Evolutionary conservation across 2,888 invertebrate genomes (phyloP).

Genomic region (Pandemis heparana): DNA sequence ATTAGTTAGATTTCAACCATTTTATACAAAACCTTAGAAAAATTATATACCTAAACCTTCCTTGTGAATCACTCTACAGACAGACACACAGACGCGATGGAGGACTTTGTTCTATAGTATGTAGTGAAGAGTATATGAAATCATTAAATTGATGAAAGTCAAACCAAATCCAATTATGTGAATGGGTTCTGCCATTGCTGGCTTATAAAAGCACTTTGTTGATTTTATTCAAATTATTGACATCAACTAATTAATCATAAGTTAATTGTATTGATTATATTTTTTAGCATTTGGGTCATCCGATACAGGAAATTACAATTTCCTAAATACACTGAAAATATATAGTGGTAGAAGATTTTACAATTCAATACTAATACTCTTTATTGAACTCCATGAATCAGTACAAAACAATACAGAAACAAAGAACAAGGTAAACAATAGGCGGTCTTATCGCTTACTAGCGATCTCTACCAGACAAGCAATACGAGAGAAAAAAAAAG

Average conservation of each 20-base stretch:
- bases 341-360: neutral
- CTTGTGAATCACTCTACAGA: too few species aligned
- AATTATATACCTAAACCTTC: too few species aligned
- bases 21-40: too few species aligned
- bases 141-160: neutral
- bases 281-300: neutral
- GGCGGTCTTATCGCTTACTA: too few species aligned
- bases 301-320: neutral
- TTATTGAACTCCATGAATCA: neutral
- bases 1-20: too few species aligned
- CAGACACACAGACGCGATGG: too few species aligned
- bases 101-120: too few species aligned
- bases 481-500: too few species aligned
- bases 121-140: neutral
- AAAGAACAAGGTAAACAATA: too few species aligned
- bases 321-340: neutral
- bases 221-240: slow-evolving; percentile 6
- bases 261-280: neutral
- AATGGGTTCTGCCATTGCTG: slow-evolving; percentile 1
- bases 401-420: too few species aligned
- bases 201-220: slow-evolving; percentile 1
- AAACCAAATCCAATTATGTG: neutral
- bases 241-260: neutral
- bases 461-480: too few species aligned
- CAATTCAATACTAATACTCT: neutral